Conservation (phyloP, 2,797 vertebrate species). For the Sebastes itinus region DNA sequence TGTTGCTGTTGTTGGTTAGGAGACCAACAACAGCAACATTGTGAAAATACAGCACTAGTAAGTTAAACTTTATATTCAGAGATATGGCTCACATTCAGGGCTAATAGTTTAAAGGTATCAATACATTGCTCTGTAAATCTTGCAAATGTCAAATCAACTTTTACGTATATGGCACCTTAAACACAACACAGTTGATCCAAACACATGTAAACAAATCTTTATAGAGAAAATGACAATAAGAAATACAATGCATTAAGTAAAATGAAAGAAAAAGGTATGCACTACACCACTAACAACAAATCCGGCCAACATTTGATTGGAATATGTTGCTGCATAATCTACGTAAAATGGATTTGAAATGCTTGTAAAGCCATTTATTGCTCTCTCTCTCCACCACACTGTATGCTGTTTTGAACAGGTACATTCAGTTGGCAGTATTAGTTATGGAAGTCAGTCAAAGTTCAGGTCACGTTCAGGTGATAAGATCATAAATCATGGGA, state of each 20-base stretch:
- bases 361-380: not conserved
- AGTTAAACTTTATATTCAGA: not conserved
- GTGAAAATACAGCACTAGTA: not conserved
- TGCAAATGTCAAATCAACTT: not conserved
- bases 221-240: not conserved
- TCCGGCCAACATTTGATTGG: not conserved
- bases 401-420: not conserved
- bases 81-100: not conserved
- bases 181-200: not conserved
- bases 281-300: not conserved
- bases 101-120: not conserved
- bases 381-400: not conserved
- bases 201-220: not conserved
- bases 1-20: too few relatives aligned
- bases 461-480: slow-evolving; percentile 26
- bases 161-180: not conserved
- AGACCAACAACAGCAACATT: not conserved
- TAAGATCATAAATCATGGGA: slow-evolving; percentile 23
- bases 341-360: not conserved
- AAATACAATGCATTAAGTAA: not conserved
- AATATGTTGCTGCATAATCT: not conserved
- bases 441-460: slow-evolving; percentile 1
- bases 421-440: not conserved
- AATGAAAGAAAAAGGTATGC: not conserved
- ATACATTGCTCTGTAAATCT: not conserved